Percentiles rank a stretch among this genome's conserved stretches.
phyloP scores from a whole-genome alignment of 2,113 vertebrate genomes.

The Hystrix brachyura region DNA sequence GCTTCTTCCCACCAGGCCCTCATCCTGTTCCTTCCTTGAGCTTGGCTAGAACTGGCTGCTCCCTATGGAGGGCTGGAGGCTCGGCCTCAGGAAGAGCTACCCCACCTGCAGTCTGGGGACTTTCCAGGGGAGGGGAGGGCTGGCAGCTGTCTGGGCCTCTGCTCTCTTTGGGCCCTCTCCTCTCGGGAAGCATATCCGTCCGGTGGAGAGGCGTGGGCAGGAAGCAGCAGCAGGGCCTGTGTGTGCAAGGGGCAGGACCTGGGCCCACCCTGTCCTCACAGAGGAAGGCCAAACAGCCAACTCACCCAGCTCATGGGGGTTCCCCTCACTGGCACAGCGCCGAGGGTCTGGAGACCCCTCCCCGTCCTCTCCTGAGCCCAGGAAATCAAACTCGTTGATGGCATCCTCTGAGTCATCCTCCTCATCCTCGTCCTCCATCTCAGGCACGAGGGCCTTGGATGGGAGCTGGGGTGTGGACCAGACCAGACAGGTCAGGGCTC shows the following conservation, averaged over 20 bases:
- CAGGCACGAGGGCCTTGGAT: slow-evolving; percentile 91
- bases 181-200: slow-evolving; percentile 71
- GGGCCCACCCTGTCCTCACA: rapidly evolving
- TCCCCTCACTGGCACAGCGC: slow-evolving; percentile 90
- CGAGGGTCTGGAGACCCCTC: slow-evolving; percentile 92
- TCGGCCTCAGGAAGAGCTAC: slow-evolving; percentile 26
- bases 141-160: neutral
- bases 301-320: slow-evolving; percentile 91
- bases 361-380: slow-evolving; percentile 94
- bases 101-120: neutral
- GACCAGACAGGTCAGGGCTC: neutral
- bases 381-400: slow-evolving; percentile 94
- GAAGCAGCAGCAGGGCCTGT: slow-evolving; percentile 71
- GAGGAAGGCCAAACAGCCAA: neutral
- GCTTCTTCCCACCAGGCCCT: neutral
- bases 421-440: slow-evolving; percentile 94
- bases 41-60: neutral
- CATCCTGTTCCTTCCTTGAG: neutral
- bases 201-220: slow-evolving; percentile 57
- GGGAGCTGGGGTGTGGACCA: slow-evolving; percentile 84
- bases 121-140: slow-evolving; percentile 61
- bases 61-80: neutral
- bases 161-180: neutral
- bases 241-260: neutral
- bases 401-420: slow-evolving; percentile 96